phyloP scores from a whole-genome alignment of 2,797 vertebrate species.

The Microhierax caerulescens region DNA sequence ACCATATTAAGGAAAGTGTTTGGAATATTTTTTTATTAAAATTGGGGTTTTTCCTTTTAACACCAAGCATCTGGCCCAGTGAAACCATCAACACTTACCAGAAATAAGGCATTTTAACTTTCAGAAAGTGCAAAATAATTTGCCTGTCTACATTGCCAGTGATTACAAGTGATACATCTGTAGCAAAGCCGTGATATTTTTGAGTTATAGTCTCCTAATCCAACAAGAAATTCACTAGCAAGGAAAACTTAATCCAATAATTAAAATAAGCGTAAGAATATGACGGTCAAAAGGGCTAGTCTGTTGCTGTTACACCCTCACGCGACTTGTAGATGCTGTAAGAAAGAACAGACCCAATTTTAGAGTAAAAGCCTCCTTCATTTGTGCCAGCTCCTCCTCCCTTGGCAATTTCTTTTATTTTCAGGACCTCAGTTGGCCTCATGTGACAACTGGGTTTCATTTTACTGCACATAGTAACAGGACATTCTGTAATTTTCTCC shows the following conservation, averaged over 20 bases:
- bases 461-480: not conserved
- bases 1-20: not conserved
- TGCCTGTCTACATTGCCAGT: not conserved
- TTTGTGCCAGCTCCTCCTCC: not conserved
- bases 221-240: not conserved
- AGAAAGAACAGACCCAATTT: not conserved
- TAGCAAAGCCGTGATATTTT: not conserved
- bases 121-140: not conserved
- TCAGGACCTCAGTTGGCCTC: not conserved
- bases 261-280: not conserved
- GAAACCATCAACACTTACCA: not conserved
- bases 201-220: not conserved
- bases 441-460: not conserved
- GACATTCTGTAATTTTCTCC: constrained; percentile 18
- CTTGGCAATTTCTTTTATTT: constrained; percentile 12
- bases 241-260: not conserved
- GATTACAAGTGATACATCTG: not conserved
- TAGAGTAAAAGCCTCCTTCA: not conserved
- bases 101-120: not conserved
- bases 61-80: not conserved
- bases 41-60: rapidly evolving
- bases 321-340: not conserved
- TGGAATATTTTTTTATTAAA: not conserved
- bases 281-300: not conserved
- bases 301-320: not conserved